Evolutionary conservation across 2,797 vertebrate species (phyloP).

Genomic region (Sebastes nivosus): DNA sequence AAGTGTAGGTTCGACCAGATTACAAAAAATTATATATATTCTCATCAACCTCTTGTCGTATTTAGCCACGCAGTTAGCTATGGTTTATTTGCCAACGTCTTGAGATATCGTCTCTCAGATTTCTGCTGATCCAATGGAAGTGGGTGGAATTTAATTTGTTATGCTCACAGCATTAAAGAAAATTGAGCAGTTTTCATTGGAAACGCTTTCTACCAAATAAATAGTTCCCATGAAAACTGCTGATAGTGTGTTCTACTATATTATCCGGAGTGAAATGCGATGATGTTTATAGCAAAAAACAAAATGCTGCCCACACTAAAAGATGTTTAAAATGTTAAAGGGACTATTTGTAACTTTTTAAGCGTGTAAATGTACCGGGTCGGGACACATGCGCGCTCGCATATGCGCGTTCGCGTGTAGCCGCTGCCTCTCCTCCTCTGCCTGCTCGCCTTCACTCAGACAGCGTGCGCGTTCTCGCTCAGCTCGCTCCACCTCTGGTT

Average conservation of each 20-base stretch:
- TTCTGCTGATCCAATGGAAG: neutral
- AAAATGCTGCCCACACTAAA: neutral
- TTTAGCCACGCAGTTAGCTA: neutral
- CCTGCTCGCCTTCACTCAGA: no score
- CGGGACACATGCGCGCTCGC: no score
- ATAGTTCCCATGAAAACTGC: neutral
- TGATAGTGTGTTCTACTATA: neutral
- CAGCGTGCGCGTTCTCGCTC: no score
- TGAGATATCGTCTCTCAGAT: neutral
- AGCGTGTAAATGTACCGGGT: no score
- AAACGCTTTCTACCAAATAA: neutral
- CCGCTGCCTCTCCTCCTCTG: no score
- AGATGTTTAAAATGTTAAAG: no score
- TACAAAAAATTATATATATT: neutral
- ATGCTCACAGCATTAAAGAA: slow-evolving; percentile 1
- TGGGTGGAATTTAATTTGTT: slow-evolving; percentile 2
- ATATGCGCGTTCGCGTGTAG: no score
- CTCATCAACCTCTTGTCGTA: neutral
- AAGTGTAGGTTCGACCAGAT: neutral
- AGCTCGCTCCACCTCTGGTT: no score
- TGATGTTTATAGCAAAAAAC: neutral
- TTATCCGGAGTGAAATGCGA: neutral
- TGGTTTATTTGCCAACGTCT: neutral
- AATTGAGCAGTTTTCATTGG: neutral
- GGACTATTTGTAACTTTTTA: no score